phyloP scores from a whole-genome alignment of 2,797 vertebrate genomes.

The Falco concolor region DNA sequence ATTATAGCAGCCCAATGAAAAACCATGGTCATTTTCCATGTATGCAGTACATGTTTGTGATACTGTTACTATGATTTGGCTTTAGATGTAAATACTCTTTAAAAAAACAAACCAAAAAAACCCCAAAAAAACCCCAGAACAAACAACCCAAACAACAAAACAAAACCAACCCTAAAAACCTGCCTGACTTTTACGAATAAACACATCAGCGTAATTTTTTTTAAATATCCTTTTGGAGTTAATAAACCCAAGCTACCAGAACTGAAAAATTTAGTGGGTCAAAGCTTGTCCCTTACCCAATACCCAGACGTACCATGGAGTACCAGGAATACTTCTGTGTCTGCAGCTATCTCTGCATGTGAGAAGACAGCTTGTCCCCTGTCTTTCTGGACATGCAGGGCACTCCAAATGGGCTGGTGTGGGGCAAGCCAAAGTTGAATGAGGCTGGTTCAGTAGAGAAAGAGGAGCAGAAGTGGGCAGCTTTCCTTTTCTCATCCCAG shows the following conservation, averaged over 20 bases:
- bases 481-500: neutral
- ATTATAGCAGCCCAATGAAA: neutral
- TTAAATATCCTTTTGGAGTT: neutral
- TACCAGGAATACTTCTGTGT: neutral
- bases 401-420: neutral
- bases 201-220: neutral
- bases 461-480: neutral
- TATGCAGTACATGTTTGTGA: neutral
- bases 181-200: neutral
- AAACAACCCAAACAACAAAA: no score
- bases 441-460: neutral
- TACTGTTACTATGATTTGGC: neutral
- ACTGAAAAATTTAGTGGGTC: neutral
- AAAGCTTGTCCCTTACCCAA: neutral
- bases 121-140: neutral
- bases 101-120: neutral
- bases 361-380: neutral
- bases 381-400: neutral
- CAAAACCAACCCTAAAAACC: neutral
- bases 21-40: neutral
- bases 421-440: rapidly evolving
- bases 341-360: neutral
- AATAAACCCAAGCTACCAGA: neutral
- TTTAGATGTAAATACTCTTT: neutral
- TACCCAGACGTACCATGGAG: no score